Conservation (phyloP, 2,888 invertebrate genomes). For the Chouioia cunea region DNA sequence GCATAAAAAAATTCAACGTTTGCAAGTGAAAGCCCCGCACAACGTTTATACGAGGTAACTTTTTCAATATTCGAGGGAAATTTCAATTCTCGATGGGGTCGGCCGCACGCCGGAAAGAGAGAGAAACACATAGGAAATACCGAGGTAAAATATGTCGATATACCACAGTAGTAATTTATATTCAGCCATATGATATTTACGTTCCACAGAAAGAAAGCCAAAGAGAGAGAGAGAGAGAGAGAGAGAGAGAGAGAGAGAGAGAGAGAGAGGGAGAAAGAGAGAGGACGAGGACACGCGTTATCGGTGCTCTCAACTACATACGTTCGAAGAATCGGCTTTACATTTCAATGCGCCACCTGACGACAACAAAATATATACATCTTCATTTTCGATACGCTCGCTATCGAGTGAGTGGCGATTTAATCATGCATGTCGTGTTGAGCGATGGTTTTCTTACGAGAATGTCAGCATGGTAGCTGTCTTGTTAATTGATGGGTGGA, state of each 20-base stretch:
- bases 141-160: conserved; percentile 31
- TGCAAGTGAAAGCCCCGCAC: too few relatives aligned
- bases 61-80: conserved; percentile 38
- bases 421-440: too few relatives aligned
- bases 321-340: conserved; percentile 2
- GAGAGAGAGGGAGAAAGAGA: too few relatives aligned
- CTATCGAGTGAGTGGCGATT: too few relatives aligned
- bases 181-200: conserved; percentile 33
- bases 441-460: too few relatives aligned
- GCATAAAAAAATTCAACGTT: neutral
- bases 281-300: too few relatives aligned
- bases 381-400: conserved; percentile 9
- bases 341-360: conserved; percentile 19
- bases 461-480: too few relatives aligned
- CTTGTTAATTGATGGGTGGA: too few relatives aligned
- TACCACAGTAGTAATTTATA: conserved; percentile 31
- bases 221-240: too few relatives aligned
- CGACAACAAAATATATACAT: neutral
- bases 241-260: too few relatives aligned
- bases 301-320: neutral
- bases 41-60: conserved; percentile 6
- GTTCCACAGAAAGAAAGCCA: too few relatives aligned
- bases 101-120: neutral
- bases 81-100: conserved; percentile 17
- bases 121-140: neutral